These are phyloP conservation scores for Pteria penguin DNA, from an alignment of 2,888 invertebrate species.

Conservation along the genomic window DNA sequence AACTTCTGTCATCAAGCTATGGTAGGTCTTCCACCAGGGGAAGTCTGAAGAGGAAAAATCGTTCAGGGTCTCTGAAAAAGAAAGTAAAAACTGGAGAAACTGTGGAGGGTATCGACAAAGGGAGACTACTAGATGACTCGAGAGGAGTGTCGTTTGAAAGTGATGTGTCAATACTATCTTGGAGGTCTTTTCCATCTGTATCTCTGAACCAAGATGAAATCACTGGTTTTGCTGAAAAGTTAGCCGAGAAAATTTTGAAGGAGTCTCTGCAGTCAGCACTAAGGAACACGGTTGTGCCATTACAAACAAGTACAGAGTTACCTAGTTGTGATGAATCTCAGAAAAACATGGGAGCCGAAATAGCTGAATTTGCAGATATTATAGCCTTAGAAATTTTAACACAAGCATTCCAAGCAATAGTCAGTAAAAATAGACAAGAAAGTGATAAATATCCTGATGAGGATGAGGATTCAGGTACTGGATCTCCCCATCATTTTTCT, in stretches of 20 bases:
- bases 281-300: conserved; percentile 8
- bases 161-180: conserved; percentile 46
- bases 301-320: conserved; percentile 1
- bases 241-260: conserved; percentile 53
- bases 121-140: conserved; percentile 1
- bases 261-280: conserved; percentile 50
- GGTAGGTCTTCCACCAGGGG: conserved; percentile 36
- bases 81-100: background rate
- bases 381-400: conserved; percentile 6
- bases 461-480: conserved; percentile 33
- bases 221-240: conserved; percentile 54
- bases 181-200: conserved; percentile 40
- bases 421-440: background rate
- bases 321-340: background rate
- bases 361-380: conserved; percentile 8
- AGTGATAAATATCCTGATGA: background rate
- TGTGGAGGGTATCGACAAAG: background rate
- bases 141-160: conserved; percentile 51
- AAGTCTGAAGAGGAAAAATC: conserved; percentile 21
- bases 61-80: background rate
- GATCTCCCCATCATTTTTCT: conserved; percentile 25
- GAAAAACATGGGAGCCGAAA: background rate
- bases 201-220: conserved; percentile 37
- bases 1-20: conserved; percentile 60
- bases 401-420: background rate